Evolutionary conservation across 2,797 vertebrate genomes (phyloP), one percentile per base, ranked within the genome.

Genomic region (Tamandua tetradactyla): DNA sequence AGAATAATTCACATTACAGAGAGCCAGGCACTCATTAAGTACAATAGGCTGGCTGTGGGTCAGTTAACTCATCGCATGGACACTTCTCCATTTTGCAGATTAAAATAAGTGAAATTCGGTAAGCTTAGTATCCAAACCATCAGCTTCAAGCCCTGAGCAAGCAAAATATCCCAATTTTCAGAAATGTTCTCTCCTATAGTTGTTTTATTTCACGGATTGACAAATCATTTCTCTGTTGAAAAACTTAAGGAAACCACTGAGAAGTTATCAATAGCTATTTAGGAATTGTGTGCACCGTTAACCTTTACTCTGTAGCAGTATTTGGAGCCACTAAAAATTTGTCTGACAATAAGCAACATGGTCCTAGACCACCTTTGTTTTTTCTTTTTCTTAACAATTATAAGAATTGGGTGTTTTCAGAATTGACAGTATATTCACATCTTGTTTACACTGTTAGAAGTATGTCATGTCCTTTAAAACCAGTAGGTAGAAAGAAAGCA

Each of bases 401-500:
- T 35, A 83, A 37, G 42, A 20, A 55, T 62, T 44, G 30, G 20
- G 7, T 14, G 7, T 75, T 76, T 85, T 40, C 68, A 42, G 55
- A 82, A 64, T 20, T 81, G 42, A 4, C 22, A 30, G 2, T 40
- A 23, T 52, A 32, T 40, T 94, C n/a, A 27, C 64, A 71, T 40
- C 32, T 35, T 72, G 14, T 83, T 91, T 86, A 71, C 7, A 27
- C 64, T 52, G 22, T 83, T 86, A 69, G 7, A 82, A 83, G 30
- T 69, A 12, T 69, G 6, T 61, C 32, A 89, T 91, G 40, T 64
- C 59, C 49, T 90, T 64, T 94, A 35, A 88, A 76, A 78, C 66
- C 87, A 95, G 47, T 76, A 55, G 32, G 57, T 37, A 44, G 64
- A 52, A 93, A 85, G 82, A 79, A 32, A 92, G 37, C 7, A 57